Conservation (phyloP, 2,888 invertebrate genomes). For the Trachelus troglodyta region DNA sequence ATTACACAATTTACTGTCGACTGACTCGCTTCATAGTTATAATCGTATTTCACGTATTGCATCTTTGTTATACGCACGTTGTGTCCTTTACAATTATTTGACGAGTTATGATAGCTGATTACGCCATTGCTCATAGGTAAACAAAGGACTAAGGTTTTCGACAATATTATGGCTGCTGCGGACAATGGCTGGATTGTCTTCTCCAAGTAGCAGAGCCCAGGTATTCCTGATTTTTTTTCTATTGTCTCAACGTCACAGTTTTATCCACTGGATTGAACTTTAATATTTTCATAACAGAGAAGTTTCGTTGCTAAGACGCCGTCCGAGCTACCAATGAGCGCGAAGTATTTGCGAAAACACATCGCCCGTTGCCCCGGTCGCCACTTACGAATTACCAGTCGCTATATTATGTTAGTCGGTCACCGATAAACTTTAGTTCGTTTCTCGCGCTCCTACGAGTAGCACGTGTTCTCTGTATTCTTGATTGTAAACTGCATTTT, state of each 20-base stretch:
- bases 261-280: background rate
- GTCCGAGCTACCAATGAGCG: constrained; percentile 22
- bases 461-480: constrained; percentile 12
- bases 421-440: constrained; percentile 22
- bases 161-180: background rate
- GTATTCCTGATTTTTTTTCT: background rate
- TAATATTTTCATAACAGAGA: constrained; percentile 12
- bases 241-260: background rate
- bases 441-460: constrained; percentile 20
- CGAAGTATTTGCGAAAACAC: constrained; percentile 17
- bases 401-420: background rate
- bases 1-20: background rate
- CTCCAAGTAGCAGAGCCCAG: background rate
- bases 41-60: background rate
- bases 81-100: background rate
- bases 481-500: background rate
- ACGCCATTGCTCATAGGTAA: background rate
- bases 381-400: constrained; percentile 13
- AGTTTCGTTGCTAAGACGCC: constrained; percentile 26
- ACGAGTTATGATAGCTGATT: background rate
- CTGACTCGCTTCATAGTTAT: background rate
- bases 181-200: background rate
- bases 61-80: background rate
- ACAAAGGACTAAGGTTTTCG: background rate
- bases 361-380: constrained; percentile 14